These are phyloP conservation scores for Pygocentrus nattereri DNA, from an alignment of 2,797 vertebrate genomes.

Conservation along the genomic window DNA sequence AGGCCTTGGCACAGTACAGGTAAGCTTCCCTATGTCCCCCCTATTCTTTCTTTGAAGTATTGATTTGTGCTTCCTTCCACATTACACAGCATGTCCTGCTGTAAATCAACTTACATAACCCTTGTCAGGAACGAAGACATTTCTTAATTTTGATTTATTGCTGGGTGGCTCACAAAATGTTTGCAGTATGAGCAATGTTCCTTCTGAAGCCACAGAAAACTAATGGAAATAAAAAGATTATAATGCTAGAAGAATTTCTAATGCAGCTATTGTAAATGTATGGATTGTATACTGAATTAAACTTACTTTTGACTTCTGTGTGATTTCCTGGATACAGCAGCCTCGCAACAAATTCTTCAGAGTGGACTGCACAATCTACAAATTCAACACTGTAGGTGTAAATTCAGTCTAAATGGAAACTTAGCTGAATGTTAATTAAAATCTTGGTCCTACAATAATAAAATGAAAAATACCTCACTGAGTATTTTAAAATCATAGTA, in stretches of 20 bases:
- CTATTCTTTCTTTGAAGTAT: constrained; percentile 66
- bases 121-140: constrained; percentile 45
- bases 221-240: constrained; percentile 38
- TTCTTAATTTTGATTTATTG: constrained; percentile 64
- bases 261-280: too few relatives aligned
- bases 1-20: constrained; percentile 52
- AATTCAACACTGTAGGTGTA: too few relatives aligned
- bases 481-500: too few relatives aligned
- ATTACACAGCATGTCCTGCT: constrained; percentile 59
- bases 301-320: too few relatives aligned
- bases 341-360: too few relatives aligned
- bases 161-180: constrained; percentile 59
- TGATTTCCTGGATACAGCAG: too few relatives aligned
- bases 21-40: constrained; percentile 51
- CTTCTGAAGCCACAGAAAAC: constrained; percentile 46
- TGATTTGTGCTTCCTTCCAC: constrained; percentile 69
- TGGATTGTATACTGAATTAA: too few relatives aligned
- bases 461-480: too few relatives aligned
- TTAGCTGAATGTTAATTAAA: too few relatives aligned
- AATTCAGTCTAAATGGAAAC: too few relatives aligned
- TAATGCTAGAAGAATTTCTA: background rate
- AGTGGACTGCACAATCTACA: too few relatives aligned
- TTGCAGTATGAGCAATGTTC: constrained; percentile 43
- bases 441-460: too few relatives aligned
- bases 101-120: constrained; percentile 72